These are phyloP conservation scores for Casuarius casuarius DNA, from an alignment of 2,113 vertebrate species.

Conservation along the genomic window DNA sequence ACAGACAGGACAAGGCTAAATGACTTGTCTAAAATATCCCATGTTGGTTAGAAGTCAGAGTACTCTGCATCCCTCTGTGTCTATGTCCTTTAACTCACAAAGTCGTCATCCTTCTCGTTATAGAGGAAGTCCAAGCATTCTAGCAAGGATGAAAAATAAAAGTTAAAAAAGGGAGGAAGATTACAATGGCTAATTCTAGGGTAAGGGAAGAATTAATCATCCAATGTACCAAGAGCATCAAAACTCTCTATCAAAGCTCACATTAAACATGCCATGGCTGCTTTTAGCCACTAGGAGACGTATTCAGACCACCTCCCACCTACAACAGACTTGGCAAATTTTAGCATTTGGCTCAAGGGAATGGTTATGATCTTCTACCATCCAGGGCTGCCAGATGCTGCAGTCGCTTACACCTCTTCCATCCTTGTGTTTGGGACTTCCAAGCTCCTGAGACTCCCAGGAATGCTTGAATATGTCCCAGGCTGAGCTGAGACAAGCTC, in stretches of 20 bases:
- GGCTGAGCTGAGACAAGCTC: neutral
- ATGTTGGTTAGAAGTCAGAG: neutral
- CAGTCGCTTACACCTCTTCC: neutral
- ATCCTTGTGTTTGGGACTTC: neutral
- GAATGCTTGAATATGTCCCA: neutral
- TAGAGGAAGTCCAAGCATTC: neutral
- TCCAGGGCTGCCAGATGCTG: neutral
- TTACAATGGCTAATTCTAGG: neutral
- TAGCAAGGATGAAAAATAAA: neutral
- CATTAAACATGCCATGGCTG: neutral
- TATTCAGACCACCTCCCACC: slow-evolving; percentile 29
- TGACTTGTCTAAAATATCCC: neutral
- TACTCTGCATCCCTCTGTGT: neutral
- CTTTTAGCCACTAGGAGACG: slow-evolving; percentile 68
- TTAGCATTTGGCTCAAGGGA: neutral
- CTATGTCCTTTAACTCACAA: neutral
- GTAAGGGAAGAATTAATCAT: neutral
- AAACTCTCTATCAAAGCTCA: neutral
- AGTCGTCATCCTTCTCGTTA: neutral
- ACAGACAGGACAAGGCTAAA: neutral
- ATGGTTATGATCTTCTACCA: neutral
- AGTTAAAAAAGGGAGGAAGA: neutral
- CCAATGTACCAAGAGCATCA: neutral
- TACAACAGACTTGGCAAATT: neutral
- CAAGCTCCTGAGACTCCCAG: neutral